Base-by-base conservation (phyloP, 2,888 invertebrate species). In the Macropis europaea region DNA sequence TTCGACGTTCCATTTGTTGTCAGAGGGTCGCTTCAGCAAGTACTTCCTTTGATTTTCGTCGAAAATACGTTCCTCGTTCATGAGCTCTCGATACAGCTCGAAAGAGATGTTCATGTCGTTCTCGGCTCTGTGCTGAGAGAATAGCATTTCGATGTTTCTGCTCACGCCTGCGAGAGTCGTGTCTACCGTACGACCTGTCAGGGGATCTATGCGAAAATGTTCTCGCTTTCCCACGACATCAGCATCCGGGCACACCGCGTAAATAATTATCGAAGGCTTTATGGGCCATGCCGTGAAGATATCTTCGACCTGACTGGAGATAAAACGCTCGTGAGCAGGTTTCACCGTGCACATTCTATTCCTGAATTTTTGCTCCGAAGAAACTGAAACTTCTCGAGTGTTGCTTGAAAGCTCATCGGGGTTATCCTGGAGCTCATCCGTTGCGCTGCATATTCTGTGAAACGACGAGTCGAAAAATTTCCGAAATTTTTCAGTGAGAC, bases 261-360 rank as follows among this genome's bases (percentile, higher is more conserved):
- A 92, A 77, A 94, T 91, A 19, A 94, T 90, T 40, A 93, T 82
- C 76, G 91, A 88, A n/a, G 92, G 91, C 71, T 89, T 88, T 61
- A 90, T 71, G 24, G 84, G 72, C 76, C 91, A 87, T 59, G 85
- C 81, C 34, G 72, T 53, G 40, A 87, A 87, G 15, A 87, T 78
- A 17, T 80, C 71, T 2, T 85, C 56, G 2, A 87, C 66, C 61
- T 85, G 85, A 36, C 40, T 43, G 0, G 70, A 22, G 3, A 81
- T 74, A 7, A 74, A 54, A 6, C 11, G 4, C 24, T 76, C 66
- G 40, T 63, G 26, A 11, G 43, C 17, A 3, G 30, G n/a, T 9
- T 19, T 11, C 2, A 0, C 9, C 13, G 11, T 13, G 0, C 73
- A 76, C 0, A 0, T 6, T 2, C 3, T 9, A 1, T 7, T 30